These are phyloP conservation scores for Tetragonula clypearis DNA, from an alignment of 1,140 invertebrate genomes.

Conservation along the genomic window DNA sequence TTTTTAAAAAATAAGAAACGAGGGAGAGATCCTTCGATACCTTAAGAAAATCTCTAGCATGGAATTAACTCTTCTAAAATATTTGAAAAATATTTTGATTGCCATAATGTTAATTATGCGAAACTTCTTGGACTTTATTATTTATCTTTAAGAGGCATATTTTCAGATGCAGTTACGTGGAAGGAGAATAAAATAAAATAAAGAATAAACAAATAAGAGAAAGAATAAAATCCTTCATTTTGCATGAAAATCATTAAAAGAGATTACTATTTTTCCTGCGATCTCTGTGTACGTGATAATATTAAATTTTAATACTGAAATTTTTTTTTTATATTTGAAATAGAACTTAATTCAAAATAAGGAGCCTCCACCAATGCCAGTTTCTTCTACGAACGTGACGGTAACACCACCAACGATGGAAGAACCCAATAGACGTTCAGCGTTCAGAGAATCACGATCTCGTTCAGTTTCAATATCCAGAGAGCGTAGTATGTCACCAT, in stretches of 20 bases:
- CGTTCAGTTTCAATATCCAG: conserved; percentile 19
- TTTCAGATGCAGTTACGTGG: background rate
- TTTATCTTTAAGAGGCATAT: background rate
- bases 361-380: conserved; percentile 15
- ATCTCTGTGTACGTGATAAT: background rate
- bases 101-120: background rate
- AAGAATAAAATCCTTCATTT: background rate
- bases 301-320: background rate
- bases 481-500: conserved; percentile 61
- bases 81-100: background rate
- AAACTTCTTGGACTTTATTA: background rate
- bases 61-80: background rate
- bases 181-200: background rate
- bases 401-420: conserved; percentile 29
- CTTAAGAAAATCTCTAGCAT: background rate
- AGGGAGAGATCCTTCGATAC: background rate
- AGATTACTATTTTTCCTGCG: too few relatives aligned
- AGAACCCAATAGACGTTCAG: conserved; percentile 13
- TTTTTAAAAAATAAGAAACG: too few relatives aligned
- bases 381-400: background rate
- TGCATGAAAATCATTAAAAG: background rate
- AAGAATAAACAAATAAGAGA: background rate
- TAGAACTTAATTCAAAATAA: conserved; percentile 4
- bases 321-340: background rate
- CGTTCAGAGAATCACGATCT: conserved; percentile 30